phyloP scores from a whole-genome alignment of 2,888 invertebrate species.

The Lepas anatifera region DNA sequence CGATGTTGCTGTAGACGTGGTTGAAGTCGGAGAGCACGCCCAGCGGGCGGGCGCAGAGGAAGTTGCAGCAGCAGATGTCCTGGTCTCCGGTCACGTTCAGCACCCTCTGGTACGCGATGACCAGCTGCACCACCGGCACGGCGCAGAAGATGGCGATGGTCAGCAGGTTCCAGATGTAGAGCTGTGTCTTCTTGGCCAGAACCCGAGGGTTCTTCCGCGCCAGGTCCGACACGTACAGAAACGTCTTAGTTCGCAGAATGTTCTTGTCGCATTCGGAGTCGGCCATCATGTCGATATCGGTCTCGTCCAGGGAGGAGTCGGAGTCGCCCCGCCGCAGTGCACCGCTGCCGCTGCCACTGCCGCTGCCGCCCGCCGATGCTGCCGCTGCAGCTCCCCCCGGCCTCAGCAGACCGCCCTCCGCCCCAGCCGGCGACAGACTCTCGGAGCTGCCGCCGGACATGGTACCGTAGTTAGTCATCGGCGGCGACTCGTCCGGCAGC shows the following conservation, averaged over 20 bases:
- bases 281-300: constrained; percentile 44
- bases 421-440: too few species aligned
- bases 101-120: constrained; percentile 55
- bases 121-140: constrained; percentile 69
- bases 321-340: constrained; percentile 14
- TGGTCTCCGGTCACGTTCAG: constrained; percentile 68
- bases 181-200: constrained; percentile 48
- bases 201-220: constrained; percentile 50
- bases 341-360: background rate
- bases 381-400: too few species aligned
- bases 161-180: constrained; percentile 61
- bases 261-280: constrained; percentile 45
- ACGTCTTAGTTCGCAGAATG: constrained; percentile 42
- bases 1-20: constrained; percentile 73
- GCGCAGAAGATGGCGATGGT: constrained; percentile 75
- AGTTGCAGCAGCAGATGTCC: constrained; percentile 83
- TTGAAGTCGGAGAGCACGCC: constrained; percentile 68
- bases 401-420: too few species aligned
- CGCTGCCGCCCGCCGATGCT: too few species aligned
- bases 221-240: constrained; percentile 49
- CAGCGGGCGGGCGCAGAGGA: constrained; percentile 70
- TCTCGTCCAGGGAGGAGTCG: constrained; percentile 42
- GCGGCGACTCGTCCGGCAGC: background rate
- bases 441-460: background rate
- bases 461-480: background rate